These are phyloP conservation scores for Clusia tigrina DNA, from an alignment of 2,888 invertebrate genomes.

Conservation along the genomic window DNA sequence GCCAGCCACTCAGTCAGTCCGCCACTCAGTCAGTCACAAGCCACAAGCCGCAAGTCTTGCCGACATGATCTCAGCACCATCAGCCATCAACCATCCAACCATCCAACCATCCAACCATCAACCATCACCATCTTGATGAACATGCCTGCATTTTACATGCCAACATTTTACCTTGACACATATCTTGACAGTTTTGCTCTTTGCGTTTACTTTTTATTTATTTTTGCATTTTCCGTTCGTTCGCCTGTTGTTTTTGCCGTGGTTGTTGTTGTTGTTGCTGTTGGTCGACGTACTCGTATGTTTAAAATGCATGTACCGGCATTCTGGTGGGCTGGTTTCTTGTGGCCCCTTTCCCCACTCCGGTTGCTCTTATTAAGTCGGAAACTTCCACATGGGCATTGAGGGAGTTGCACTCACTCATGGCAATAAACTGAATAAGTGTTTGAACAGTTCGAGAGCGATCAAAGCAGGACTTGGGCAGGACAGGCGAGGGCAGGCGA, in stretches of 20 bases:
- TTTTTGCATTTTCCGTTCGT: constrained; percentile 4
- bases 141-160: constrained; percentile 18
- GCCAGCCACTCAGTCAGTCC: background rate
- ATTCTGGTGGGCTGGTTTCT: background rate
- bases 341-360: too few relatives aligned
- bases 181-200: constrained; percentile 29
- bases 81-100: background rate
- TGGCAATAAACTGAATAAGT: too few relatives aligned
- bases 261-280: constrained; percentile 13
- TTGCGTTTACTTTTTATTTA: constrained; percentile 6
- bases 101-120: background rate
- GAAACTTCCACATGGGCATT: constrained; percentile 2
- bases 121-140: constrained; percentile 20
- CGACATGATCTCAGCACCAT: background rate
- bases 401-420: too few relatives aligned
- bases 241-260: constrained; percentile 12
- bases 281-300: constrained; percentile 19
- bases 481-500: too few relatives aligned
- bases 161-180: constrained; percentile 35
- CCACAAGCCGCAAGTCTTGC: too few relatives aligned
- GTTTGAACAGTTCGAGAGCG: too few relatives aligned
- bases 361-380: constrained; percentile 7
- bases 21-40: background rate
- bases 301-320: constrained; percentile 22
- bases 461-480: too few relatives aligned